These are phyloP conservation scores for Anser cygnoides DNA, from an alignment of 2,113 vertebrate species.

Conservation along the genomic window DNA sequence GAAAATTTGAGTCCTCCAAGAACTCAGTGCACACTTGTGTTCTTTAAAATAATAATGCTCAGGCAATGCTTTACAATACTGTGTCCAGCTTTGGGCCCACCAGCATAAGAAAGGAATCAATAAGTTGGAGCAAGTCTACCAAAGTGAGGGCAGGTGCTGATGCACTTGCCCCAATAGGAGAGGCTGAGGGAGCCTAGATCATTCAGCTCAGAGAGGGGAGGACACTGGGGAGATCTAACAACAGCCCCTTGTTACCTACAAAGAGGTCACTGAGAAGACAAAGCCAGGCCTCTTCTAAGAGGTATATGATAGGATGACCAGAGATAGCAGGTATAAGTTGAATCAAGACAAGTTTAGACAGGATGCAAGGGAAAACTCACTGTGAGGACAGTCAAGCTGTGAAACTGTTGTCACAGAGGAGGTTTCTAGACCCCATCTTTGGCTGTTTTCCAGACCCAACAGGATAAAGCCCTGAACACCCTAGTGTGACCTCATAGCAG, in stretches of 20 bases:
- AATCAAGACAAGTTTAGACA: not conserved
- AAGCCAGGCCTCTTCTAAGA: not conserved
- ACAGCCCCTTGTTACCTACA: not conserved
- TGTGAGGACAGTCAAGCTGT: not conserved
- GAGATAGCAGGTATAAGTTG: not conserved
- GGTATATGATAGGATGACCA: not conserved
- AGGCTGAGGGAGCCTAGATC: not conserved
- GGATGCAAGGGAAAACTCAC: not conserved
- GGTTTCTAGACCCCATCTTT: not conserved
- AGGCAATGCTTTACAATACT: not conserved
- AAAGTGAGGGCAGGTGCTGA: not conserved
- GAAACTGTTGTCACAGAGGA: not conserved
- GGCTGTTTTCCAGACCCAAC: not conserved
- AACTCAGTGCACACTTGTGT: not conserved
- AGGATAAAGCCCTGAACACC: not conserved
- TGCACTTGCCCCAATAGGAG: accelerated
- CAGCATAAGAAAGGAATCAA: not conserved
- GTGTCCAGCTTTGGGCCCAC: not conserved
- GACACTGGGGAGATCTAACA: not conserved
- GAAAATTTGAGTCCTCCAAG: not conserved
- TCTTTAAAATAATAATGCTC: not conserved
- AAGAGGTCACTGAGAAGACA: not conserved
- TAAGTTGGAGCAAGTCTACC: not conserved
- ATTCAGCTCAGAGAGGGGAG: not conserved
- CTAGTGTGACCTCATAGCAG: not conserved